Evolutionary conservation across 2,888 invertebrate genomes (phyloP).

Genomic region (Nowickia ferox): DNA sequence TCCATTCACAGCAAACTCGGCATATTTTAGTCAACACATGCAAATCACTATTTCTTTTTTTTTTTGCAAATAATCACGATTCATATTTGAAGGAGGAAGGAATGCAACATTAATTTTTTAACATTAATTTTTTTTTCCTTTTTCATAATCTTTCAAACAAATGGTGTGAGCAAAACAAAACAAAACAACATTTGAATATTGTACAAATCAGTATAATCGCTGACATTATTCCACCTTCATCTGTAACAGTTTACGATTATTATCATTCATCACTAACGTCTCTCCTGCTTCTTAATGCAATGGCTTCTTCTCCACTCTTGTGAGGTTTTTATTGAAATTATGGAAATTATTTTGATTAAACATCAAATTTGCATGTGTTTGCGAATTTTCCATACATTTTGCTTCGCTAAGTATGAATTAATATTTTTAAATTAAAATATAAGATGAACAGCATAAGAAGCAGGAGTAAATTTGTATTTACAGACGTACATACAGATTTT

Average conservation of each 20-base stretch:
- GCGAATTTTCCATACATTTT: constrained; percentile 57
- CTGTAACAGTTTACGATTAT: constrained; percentile 29
- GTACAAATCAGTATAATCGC: constrained; percentile 67
- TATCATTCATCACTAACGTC: constrained; percentile 16
- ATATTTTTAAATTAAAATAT: constrained; percentile 53
- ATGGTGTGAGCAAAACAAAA: constrained; percentile 23
- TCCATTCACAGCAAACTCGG: background rate
- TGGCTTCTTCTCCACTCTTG: background rate
- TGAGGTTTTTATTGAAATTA: constrained; percentile 61
- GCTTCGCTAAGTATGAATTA: constrained; percentile 48
- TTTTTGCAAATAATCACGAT: constrained; percentile 29
- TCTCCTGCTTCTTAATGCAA: constrained; percentile 12
- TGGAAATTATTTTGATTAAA: constrained; percentile 71
- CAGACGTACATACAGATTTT: background rate
- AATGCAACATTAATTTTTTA: constrained; percentile 50
- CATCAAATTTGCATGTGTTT: constrained; percentile 70
- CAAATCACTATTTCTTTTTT: constrained; percentile 51
- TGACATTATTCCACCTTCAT: constrained; percentile 68
- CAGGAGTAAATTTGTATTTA: background rate
- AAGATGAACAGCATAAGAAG: background rate
- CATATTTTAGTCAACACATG: constrained; percentile 39
- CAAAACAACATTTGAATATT: constrained; percentile 20
- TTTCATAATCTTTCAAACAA: constrained; percentile 47
- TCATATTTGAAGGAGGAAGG: background rate
- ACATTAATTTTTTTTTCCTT: constrained; percentile 51